phyloP scores from a whole-genome alignment of 2,797 vertebrate species.

The Rhincodon typus region DNA sequence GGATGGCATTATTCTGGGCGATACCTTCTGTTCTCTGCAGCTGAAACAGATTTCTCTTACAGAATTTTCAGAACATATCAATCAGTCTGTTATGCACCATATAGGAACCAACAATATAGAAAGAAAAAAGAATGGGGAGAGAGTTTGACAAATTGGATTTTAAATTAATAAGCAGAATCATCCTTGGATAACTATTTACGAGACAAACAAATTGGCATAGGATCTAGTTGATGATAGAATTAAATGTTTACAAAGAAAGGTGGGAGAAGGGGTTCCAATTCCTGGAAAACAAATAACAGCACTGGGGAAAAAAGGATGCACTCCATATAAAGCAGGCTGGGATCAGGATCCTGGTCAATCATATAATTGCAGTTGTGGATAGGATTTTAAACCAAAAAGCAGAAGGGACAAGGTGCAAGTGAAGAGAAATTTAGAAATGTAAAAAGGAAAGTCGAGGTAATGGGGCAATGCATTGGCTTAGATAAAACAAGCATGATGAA shows the following conservation, averaged over 20 bases:
- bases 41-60: not conserved
- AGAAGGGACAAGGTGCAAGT: no score
- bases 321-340: not conserved
- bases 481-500: no score
- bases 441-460: not conserved
- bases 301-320: not conserved
- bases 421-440: not conserved
- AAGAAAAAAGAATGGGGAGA: not conserved
- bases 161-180: not conserved
- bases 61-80: not conserved
- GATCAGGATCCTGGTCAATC: no score
- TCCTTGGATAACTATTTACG: not conserved
- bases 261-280: not conserved
- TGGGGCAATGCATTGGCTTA: not conserved
- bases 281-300: no score
- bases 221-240: not conserved
- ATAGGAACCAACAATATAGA: not conserved
- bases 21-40: not conserved
- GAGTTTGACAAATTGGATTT: not conserved
- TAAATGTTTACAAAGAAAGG: not conserved
- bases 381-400: no score
- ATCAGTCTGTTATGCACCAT: not conserved
- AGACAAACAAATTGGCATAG: not conserved
- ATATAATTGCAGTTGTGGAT: no score
- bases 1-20: not conserved